Evolutionary conservation across 2,888 invertebrate species (phyloP).

Genomic region (Amiota mariae): DNA sequence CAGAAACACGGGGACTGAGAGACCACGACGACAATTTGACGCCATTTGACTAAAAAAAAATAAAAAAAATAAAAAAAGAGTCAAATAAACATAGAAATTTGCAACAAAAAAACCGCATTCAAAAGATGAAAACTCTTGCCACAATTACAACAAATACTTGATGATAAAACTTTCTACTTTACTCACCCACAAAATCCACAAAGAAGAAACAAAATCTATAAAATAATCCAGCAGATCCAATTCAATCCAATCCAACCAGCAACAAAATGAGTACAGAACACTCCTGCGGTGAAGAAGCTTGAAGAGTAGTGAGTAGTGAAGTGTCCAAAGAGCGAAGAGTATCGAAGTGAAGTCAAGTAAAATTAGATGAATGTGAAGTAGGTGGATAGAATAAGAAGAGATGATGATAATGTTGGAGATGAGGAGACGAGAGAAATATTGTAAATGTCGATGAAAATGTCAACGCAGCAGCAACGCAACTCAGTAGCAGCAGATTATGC

Average conservation of each 20-base stretch:
- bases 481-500: too few species aligned
- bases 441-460: conserved; percentile 53
- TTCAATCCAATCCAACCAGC: neutral
- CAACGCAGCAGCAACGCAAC: conserved; percentile 37
- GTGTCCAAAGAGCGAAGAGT: too few species aligned
- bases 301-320: too few species aligned
- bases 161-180: conserved; percentile 31
- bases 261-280: too few species aligned
- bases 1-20: too few species aligned
- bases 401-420: too few species aligned
- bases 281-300: conserved; percentile 10
- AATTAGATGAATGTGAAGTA: too few species aligned
- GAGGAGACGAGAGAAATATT: neutral
- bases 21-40: conserved; percentile 15
- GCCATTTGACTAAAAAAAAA: neutral
- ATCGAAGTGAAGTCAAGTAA: too few species aligned
- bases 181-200: conserved; percentile 47
- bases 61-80: too few species aligned
- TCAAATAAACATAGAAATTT: too few species aligned
- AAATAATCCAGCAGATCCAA: neutral
- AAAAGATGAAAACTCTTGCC: neutral
- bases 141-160: neutral
- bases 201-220: neutral
- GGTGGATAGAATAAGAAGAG: too few species aligned
- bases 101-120: conserved; percentile 17